Conservation (phyloP, 2,888 invertebrate genomes). For the Apamea epomidion region DNA sequence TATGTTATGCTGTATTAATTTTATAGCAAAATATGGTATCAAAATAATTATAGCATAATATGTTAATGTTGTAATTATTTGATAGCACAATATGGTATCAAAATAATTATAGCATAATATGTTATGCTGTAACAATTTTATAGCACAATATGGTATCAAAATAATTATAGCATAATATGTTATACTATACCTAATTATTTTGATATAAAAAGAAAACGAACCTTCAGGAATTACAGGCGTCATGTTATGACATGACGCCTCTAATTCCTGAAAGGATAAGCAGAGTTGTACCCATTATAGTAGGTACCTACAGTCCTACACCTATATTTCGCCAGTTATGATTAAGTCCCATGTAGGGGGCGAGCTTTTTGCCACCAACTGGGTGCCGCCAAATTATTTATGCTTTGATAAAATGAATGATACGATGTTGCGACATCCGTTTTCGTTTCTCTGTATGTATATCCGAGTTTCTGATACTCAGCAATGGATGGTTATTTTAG, state of each 20-base stretch:
- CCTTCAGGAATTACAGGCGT: too few relatives aligned
- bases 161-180: too few relatives aligned
- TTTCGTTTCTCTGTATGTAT: neutral
- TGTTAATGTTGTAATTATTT: too few relatives aligned
- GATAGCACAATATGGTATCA: neutral
- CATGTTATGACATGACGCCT: too few relatives aligned
- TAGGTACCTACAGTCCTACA: too few relatives aligned
- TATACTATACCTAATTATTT: neutral
- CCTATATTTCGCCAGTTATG: too few relatives aligned
- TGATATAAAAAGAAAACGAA: too few relatives aligned
- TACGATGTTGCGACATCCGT: neutral
- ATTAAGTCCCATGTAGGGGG: too few relatives aligned
- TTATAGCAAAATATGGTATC: neutral
- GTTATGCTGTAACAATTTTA: neutral
- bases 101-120: neutral
- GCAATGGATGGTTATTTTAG: neutral
- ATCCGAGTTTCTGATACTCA: neutral
- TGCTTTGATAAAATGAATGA: neutral
- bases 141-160: neutral
- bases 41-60: too few relatives aligned
- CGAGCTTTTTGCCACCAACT: too few relatives aligned
- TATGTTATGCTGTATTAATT: neutral
- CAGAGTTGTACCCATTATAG: too few relatives aligned
- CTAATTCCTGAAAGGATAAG: too few relatives aligned
- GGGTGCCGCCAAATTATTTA: neutral